Conservation (phyloP, 2,888 invertebrate genomes). For the Yponomeuta evonymella region DNA sequence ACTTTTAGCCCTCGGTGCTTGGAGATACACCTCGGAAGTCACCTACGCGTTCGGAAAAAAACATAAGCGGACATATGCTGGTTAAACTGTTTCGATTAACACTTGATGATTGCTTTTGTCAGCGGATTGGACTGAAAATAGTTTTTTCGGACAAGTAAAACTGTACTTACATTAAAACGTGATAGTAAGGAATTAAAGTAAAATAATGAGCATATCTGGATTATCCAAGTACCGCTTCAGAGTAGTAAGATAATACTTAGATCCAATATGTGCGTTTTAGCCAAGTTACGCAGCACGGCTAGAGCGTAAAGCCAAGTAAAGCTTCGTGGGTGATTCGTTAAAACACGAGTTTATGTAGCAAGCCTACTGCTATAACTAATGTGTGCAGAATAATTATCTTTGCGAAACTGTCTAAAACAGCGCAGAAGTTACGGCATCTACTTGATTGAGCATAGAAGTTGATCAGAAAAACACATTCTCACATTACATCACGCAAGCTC, state of each 20-base stretch:
- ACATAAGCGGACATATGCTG: neutral
- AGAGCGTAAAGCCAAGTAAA: neutral
- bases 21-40: neutral
- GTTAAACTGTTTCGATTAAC: constrained; percentile 1
- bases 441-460: constrained; percentile 24
- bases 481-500: constrained; percentile 50
- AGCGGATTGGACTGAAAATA: neutral
- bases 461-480: constrained; percentile 49
- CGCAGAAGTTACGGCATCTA: constrained; percentile 36
- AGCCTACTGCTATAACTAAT: constrained; percentile 26
- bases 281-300: constrained; percentile 9
- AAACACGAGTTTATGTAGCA: neutral
- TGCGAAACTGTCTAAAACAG: constrained; percentile 31
- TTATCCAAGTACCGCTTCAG: constrained; percentile 49
- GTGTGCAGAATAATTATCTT: constrained; percentile 61
- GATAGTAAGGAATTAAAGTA: constrained; percentile 10
- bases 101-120: neutral
- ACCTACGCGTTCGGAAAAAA: neutral
- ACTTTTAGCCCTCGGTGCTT: neutral
- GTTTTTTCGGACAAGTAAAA: neutral
- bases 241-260: neutral
- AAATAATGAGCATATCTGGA: constrained; percentile 60
- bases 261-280: neutral
- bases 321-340: neutral
- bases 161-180: neutral